Evolutionary conservation across 1,140 invertebrate species (phyloP).

Genomic region (Galendromus occidentalis): DNA sequence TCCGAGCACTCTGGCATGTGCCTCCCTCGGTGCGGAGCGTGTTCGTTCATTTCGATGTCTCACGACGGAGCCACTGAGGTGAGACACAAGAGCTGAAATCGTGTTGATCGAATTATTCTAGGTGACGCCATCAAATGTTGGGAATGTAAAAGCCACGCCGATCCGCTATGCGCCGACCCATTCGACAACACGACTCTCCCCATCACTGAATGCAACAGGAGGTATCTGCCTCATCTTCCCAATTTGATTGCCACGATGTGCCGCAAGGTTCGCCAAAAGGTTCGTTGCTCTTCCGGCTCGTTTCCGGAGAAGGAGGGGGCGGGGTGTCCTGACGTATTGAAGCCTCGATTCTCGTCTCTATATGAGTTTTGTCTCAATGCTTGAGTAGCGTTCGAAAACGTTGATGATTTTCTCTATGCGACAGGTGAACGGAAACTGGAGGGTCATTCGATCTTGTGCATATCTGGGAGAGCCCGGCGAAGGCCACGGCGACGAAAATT

Average conservation of each 20-base stretch:
- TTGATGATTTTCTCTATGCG: constrained; percentile 20
- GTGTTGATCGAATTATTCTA: constrained; percentile 29
- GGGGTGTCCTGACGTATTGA: too few relatives aligned
- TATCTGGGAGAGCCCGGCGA: constrained; percentile 74
- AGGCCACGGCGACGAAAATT: constrained; percentile 56
- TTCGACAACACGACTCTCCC: constrained; percentile 73
- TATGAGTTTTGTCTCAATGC: too few relatives aligned
- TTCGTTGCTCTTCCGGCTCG: neutral
- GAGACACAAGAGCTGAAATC: too few relatives aligned
- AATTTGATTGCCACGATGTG: constrained; percentile 59
- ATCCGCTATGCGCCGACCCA: constrained; percentile 75
- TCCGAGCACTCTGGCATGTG: too few relatives aligned
- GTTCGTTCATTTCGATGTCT: too few relatives aligned
- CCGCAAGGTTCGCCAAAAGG: constrained; percentile 77
- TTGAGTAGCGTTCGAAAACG: too few relatives aligned
- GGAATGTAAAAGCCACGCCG: constrained; percentile 65
- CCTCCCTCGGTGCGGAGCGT: too few relatives aligned
- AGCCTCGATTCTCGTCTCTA: too few relatives aligned
- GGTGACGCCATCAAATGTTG: constrained; percentile 64
- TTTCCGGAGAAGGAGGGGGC: neutral
- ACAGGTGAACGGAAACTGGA: constrained; percentile 69
- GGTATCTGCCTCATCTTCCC: constrained; percentile 42
- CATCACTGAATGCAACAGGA: constrained; percentile 58
- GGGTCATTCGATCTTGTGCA: constrained; percentile 68
- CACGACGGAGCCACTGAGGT: too few relatives aligned